Evolutionary conservation across 2,888 invertebrate genomes (phyloP), one percentile per base, ranked within the genome.

Genomic region (Diadegma fenestrale): DNA sequence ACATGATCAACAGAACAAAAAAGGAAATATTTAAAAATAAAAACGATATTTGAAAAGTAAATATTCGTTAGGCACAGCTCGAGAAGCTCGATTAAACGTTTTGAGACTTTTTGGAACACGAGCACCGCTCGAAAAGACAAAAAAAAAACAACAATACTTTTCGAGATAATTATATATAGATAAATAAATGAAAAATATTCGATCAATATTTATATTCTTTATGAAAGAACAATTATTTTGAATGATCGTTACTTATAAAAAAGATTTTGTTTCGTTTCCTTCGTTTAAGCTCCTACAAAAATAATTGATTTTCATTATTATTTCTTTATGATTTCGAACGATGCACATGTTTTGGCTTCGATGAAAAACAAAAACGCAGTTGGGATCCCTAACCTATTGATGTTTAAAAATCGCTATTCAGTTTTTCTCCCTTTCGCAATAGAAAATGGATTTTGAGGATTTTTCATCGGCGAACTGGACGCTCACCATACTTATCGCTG

Each of bases 21-120:
- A 73, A 12, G 61, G 71, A 63, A 22, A 79, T 71, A 71, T 84
- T 19, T 82, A 33, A 33, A 69, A 79, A 77, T 78, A 69, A 64
- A 66, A 82, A 84, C 75, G 84, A 86, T 76, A 86, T 83, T 63
- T 69, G 63, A 71, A 85, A 83, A 81, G 77, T 51, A 76, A 89
- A 87, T 81, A 80, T 84, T 88, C 75, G 79, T 85, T 86, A 82
- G 82, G 88, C 90, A 90, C 89, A 91, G 89, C 90, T 89, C 87
- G 86, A 87, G 76, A 77, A 82, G 82, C 82, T 79, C 81, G 80
- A 88, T 51, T 51, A 83, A 86, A 82, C 81, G 85, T 86, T 85
- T 58, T 26, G 43, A 78, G 88, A 86, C 82, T 82, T 63, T 77
- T 69, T 12, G 58, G 51, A 58, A 48, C 26, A 54, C 37, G 19